Evolutionary conservation across 2,888 invertebrate species (phyloP), one percentile per base, ranked within the genome.

Genomic region (Scaptomyza cyrtandrae): DNA sequence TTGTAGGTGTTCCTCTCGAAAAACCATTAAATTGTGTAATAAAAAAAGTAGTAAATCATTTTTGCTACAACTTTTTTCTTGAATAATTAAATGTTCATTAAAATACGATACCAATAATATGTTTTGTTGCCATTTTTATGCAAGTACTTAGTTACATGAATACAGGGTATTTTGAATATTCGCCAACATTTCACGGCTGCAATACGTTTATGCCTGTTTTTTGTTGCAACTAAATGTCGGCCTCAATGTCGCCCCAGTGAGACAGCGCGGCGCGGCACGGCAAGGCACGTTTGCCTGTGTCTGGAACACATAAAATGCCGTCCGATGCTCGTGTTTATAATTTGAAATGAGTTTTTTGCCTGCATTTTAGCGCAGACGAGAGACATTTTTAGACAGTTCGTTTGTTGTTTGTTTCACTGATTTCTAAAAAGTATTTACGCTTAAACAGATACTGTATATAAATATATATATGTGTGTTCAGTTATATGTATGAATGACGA

Each of bases 331-430:
- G 85, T 86, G 79, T 78, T 85, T 86, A 88, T 85, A 86, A 85
- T 85, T 87, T 76, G 79, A 87, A 85, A 88, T 76, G 75, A 79
- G 77, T 77, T 88, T 86, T 41, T 71, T 74, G 49, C 71, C 70
- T 85, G 85, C 84, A 78, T 78, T 86, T 78, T 74, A 70, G 71
- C 70, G 66, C 69, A 57, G 59, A 29, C 70, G 59, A 37, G 64
- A 59, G 75, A 79, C 76, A 65, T 76, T 76, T 41, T 77, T 62
- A 60, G 75, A 70, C 56, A 61, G 44, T 67, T 69, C 48, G 82
- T 58, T 69, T 49, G 82, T 58, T 45, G 59, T 35, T 45, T 73
- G 79, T 58, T 61, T 54, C 61, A 56, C 49, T 62, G 75, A 75
- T 71, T 77, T 81, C 56, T 59, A 77, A 78, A 83, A 68, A 48